Base-by-base conservation (phyloP, 2,797 vertebrate genomes). In the Sebastiscus albofasciatus region DNA sequence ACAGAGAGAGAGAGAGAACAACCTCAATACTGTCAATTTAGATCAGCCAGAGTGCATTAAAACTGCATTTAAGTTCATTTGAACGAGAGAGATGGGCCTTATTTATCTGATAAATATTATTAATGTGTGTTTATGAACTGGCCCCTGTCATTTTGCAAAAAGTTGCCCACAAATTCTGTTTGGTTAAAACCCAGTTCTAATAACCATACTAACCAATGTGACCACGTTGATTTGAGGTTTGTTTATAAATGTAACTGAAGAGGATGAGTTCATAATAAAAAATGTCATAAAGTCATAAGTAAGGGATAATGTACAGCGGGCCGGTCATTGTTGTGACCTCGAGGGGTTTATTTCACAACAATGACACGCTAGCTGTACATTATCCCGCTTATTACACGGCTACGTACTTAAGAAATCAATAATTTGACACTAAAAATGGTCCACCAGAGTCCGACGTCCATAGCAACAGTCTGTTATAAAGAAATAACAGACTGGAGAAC, bases 371-470 rank as follows among this genome's bases (percentile, higher is more conserved):
- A 8, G 18, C 46, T 49, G 46, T 49, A 49, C 16, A 49, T 49
- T 49, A 49, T 46, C 1, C 3, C 0, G 0, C 1, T 49, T 49
- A 49, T 20, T 49, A 20, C 18, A 49, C 18, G 18, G 46, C 46
- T 49, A 8, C 7, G 18, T 49, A 20, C 3, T 20, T 49, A 18
- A 42, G 39, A 42, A 16, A 42, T 42, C 13, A 42, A 42, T 42
- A 42, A 42, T 42, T 42, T 6, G 0, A 42, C 13, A 0, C 36
- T 13, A 14, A 42, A 42, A 42, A 42, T 42, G 39, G 39, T 42
- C 39, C 39, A 0, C 13, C 39, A 42, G 13, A 42, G 13, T 16
- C 13, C 14, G 5, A 6, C 16, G 16, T 0, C 42, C 42, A 46
- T 46, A 46, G 42, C 42, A 46, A 46, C 16, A 16, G 42, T 46